A percentile compares a stretch with the other conserved stretches of the same genome.
phyloP scores from a whole-genome alignment of 2,888 invertebrate genomes.

The Trichacis sp. region DNA sequence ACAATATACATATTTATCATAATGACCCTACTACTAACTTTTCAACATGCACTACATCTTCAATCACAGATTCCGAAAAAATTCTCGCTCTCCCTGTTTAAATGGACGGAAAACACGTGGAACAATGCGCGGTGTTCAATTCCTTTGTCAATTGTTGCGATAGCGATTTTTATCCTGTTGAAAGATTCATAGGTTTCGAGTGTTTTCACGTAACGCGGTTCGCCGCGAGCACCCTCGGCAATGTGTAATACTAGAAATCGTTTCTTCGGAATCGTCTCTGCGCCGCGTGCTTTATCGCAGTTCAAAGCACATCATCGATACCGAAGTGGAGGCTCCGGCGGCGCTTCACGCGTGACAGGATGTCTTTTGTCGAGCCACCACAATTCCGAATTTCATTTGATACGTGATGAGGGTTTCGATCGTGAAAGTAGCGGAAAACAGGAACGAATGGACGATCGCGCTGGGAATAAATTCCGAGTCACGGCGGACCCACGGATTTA shows the following conservation, averaged over 20 bases:
- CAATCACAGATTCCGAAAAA: too few species aligned
- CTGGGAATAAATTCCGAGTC: conserved; percentile 27
- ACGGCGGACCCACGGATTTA: conserved; percentile 22
- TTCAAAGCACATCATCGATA: conserved; percentile 26
- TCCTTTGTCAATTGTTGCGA: neutral
- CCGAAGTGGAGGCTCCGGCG: conserved; percentile 28
- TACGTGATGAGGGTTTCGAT: conserved; percentile 41
- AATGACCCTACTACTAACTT: too few species aligned
- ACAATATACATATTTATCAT: too few species aligned
- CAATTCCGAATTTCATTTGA: conserved; percentile 44
- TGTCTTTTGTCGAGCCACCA: conserved; percentile 40
- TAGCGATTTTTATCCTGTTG: conserved; percentile 1
- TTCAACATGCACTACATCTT: too few species aligned
- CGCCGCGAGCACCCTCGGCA: neutral
- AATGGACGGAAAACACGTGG: neutral
- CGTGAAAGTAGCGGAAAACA: conserved; percentile 36
- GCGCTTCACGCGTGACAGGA: conserved; percentile 40
- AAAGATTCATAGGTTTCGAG: neutral
- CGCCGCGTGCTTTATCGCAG: conserved; percentile 23
- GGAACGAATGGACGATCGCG: conserved; percentile 36
- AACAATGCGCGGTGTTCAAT: neutral
- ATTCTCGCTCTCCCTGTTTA: too few species aligned
- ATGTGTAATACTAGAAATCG: conserved; percentile 4
- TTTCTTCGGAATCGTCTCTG: conserved; percentile 9
- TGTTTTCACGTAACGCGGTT: neutral